Percentiles rank a stretch among this genome's conserved stretches.
These are phyloP conservation scores for Lacerta viridis DNA, from an alignment of 2,797 vertebrate genomes.

Conservation along the genomic window DNA sequence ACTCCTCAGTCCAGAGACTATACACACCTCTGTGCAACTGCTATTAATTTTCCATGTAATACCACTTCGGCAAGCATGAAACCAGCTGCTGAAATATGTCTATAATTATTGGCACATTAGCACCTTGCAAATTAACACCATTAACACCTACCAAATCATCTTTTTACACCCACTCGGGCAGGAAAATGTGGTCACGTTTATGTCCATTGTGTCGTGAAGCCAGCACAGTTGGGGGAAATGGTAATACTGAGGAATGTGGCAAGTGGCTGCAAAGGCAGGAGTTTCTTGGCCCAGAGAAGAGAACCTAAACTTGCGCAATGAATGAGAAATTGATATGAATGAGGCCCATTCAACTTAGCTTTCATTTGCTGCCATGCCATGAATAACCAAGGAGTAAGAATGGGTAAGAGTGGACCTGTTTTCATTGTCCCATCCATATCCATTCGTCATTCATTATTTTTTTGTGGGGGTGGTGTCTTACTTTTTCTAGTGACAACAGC, in stretches of 20 bases:
- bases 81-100: conserved; percentile 77
- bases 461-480: not conserved
- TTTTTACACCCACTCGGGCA: conserved; percentile 15
- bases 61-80: conserved; percentile 65
- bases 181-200: conserved; percentile 27
- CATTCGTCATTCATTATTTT: not conserved
- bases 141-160: conserved; percentile 78
- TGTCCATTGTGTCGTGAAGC: not conserved
- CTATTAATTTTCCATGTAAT: conserved; percentile 67
- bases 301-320: not conserved
- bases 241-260: not conserved
- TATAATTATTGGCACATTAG: conserved; percentile 78
- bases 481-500: not conserved
- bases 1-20: conserved; percentile 34
- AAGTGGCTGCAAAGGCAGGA: not conserved
- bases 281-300: too few species aligned
- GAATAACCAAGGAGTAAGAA: not conserved
- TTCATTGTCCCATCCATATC: not conserved
- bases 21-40: conserved; percentile 49
- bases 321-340: not conserved
- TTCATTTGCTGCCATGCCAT: not conserved
- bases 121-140: conserved; percentile 76
- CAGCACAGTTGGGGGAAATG: not conserved
- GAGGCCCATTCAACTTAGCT: not conserved
- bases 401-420: not conserved